Evolutionary conservation across 2,113 vertebrate genomes (phyloP).

Genomic region (Antennarius striatus): DNA sequence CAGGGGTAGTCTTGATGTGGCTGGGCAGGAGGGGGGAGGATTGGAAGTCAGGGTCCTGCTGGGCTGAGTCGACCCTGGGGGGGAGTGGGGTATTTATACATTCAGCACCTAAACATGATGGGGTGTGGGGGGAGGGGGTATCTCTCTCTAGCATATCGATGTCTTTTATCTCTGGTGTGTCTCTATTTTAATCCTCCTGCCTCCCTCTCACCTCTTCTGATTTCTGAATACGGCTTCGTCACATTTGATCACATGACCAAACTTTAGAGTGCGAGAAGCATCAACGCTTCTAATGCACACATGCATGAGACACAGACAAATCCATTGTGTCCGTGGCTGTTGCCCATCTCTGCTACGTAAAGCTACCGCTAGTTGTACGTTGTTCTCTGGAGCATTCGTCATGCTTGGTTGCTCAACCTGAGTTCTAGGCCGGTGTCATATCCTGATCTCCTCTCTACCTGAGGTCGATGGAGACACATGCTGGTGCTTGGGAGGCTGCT

Average conservation of each 20-base stretch:
- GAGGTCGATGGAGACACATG: conserved; percentile 58
- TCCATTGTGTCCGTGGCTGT: background rate
- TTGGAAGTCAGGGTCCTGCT: conserved; percentile 72
- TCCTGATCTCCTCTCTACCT: conserved; percentile 47
- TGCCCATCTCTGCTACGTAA: background rate
- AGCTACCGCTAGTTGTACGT: conserved; percentile 20
- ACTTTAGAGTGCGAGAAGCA: background rate
- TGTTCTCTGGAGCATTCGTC: background rate
- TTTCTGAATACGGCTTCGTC: too few species aligned
- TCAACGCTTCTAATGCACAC: too few species aligned
- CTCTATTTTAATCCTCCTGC: too few species aligned
- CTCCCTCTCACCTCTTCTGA: background rate
- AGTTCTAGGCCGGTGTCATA: conserved; percentile 48
- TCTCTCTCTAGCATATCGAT: conserved; percentile 34
- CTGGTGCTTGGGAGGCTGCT: conserved; percentile 37
- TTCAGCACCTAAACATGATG: conserved; percentile 65
- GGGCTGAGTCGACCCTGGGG: conserved; percentile 62
- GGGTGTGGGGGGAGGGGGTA: conserved; percentile 28
- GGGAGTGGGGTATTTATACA: conserved; percentile 78
- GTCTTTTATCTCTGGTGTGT: background rate
- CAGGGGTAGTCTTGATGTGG: conserved; percentile 52
- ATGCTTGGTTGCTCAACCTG: conserved; percentile 12
- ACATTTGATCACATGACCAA: background rate
- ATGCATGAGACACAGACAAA: background rate
- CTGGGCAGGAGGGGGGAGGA: conserved; percentile 14